Percentiles rank a stretch among this genome's conserved stretches.
phyloP scores from a whole-genome alignment of 2,113 vertebrate species.

The Malurus alboscapulatus region DNA sequence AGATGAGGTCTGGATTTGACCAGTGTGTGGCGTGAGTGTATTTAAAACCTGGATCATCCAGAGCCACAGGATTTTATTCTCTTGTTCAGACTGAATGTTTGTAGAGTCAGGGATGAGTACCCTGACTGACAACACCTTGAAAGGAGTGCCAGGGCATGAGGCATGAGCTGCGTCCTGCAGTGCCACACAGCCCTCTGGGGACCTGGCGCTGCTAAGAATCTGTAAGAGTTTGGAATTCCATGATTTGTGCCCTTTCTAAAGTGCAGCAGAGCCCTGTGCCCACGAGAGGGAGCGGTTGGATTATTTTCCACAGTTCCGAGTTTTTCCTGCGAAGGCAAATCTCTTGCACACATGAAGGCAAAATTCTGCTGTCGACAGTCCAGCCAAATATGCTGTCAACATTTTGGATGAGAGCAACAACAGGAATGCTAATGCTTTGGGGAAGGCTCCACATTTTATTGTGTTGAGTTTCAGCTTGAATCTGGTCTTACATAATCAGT shows the following conservation, averaged over 20 bases:
- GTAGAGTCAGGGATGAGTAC: neutral
- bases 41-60: neutral
- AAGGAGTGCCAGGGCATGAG: neutral
- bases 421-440: neutral
- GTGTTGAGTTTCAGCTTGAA: neutral
- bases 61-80: neutral
- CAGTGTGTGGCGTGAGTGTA: neutral
- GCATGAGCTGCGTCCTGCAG: neutral
- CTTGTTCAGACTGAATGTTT: neutral
- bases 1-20: neutral
- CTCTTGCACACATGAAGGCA: neutral
- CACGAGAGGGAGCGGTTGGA: slow-evolving; percentile 54
- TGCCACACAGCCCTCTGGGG: neutral
- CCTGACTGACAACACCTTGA: neutral
- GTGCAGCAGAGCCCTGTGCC: neutral
- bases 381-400: neutral
- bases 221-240: accelerated
- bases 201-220: neutral
- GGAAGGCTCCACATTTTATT: neutral
- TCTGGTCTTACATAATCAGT: neutral
- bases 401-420: neutral
- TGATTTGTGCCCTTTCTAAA: neutral
- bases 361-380: neutral
- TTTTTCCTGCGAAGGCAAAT: neutral
- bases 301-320: neutral